phyloP scores from a whole-genome alignment of 2,888 invertebrate genomes.

The Drosophila colorata region DNA sequence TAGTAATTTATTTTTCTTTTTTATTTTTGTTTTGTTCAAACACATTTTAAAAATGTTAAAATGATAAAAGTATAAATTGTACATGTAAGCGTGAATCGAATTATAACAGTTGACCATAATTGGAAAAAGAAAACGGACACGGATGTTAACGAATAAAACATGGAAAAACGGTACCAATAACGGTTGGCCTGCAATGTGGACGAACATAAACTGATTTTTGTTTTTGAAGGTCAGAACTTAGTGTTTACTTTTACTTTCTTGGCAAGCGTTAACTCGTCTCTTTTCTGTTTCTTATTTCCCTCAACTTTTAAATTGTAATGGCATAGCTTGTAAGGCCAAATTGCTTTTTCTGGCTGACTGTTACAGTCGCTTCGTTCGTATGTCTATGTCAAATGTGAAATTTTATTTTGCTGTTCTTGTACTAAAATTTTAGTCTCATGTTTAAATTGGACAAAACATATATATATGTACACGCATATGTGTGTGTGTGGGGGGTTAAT shows the following conservation, averaged over 20 bases:
- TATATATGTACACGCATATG: slow-evolving; percentile 49
- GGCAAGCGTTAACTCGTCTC: slow-evolving; percentile 63
- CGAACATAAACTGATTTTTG: slow-evolving; percentile 66
- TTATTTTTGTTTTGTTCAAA: slow-evolving; percentile 64
- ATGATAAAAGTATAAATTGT: slow-evolving; percentile 47
- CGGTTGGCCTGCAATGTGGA: slow-evolving; percentile 45
- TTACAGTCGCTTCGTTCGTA: slow-evolving; percentile 28
- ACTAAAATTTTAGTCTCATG: slow-evolving; percentile 58
- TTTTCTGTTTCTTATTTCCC: slow-evolving; percentile 32
- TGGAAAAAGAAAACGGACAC: slow-evolving; percentile 27
- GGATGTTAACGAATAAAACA: slow-evolving; percentile 21
- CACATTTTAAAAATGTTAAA: slow-evolving; percentile 68
- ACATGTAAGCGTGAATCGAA: slow-evolving; percentile 27
- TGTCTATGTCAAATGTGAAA: slow-evolving; percentile 35
- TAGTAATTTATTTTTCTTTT: slow-evolving; percentile 62
- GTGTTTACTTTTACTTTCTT: slow-evolving; percentile 62
- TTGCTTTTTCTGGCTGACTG: slow-evolving; percentile 40
- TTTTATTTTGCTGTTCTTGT: slow-evolving; percentile 38
- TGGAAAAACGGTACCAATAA: slow-evolving; percentile 14
- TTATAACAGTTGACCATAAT: slow-evolving; percentile 35
- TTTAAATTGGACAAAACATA: slow-evolving; percentile 70
- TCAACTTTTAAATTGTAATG: slow-evolving; percentile 39
- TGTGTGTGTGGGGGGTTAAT: slow-evolving; percentile 16
- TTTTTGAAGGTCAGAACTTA: slow-evolving; percentile 67
- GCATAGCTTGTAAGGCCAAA: slow-evolving; percentile 56